phyloP scores from a whole-genome alignment of 2,797 vertebrate species.

The Fundulus diaphanus region DNA sequence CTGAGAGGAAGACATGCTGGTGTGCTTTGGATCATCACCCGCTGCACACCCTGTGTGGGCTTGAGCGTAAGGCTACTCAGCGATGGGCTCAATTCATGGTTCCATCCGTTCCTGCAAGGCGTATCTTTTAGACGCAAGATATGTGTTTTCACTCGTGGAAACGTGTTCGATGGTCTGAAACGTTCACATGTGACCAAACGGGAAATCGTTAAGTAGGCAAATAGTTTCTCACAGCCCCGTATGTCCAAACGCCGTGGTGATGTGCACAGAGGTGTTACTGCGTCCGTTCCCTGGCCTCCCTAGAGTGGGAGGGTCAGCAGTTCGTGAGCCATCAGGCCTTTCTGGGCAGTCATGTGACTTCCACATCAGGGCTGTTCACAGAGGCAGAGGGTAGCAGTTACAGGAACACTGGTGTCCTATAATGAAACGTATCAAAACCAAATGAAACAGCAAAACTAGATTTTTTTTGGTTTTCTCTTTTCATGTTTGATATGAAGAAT shows the following conservation, averaged over 20 bases:
- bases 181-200: neutral
- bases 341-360: constrained; percentile 18
- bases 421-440: constrained; percentile 64
- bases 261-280: neutral
- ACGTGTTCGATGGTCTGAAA: neutral
- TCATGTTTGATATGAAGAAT: neutral
- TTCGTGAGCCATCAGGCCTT: constrained; percentile 30
- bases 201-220: neutral
- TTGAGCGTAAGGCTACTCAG: too few species aligned
- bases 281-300: neutral
- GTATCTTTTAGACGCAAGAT: neutral
- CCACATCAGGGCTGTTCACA: constrained; percentile 29
- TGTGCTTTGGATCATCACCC: too few species aligned
- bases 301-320: constrained; percentile 12
- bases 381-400: constrained; percentile 31
- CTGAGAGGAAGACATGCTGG: too few species aligned
- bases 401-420: constrained; percentile 33
- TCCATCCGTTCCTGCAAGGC: too few species aligned
- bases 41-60: too few species aligned
- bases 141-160: neutral
- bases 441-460: constrained; percentile 52
- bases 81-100: too few species aligned
- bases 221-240: neutral
- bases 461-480: neutral
- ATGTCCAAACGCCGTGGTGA: neutral